phyloP scores from a whole-genome alignment of 2,888 invertebrate species.

The Platycheirus rosarum region DNA sequence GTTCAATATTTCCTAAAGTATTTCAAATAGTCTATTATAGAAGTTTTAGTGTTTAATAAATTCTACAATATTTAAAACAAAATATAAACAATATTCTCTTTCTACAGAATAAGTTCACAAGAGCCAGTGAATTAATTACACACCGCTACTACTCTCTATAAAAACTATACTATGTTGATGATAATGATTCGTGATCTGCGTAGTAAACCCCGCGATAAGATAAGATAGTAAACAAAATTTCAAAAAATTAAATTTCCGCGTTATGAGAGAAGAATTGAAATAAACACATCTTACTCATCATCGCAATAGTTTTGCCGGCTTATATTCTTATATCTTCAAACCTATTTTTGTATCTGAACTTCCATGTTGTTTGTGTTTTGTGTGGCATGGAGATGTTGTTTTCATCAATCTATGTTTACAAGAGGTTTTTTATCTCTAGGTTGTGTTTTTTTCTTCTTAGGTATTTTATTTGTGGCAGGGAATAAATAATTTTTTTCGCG shows the following conservation, averaged over 20 bases:
- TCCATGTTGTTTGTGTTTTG: conserved; percentile 11
- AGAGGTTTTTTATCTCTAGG: conserved; percentile 20
- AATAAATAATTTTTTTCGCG: not conserved
- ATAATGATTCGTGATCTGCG: conserved; percentile 59
- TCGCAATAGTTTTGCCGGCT: conserved; percentile 28
- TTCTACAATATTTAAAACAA: too few relatives aligned
- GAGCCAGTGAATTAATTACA: too few relatives aligned
- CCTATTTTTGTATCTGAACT: conserved; percentile 19
- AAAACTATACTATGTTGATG: too few relatives aligned
- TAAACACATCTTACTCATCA: conserved; percentile 21
- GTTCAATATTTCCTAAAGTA: too few relatives aligned
- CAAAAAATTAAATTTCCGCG: conserved; percentile 44
- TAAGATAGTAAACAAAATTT: conserved; percentile 46
- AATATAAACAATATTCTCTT: too few relatives aligned
- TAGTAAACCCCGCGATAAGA: conserved; percentile 59
- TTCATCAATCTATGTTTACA: conserved; percentile 57
- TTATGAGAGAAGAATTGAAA: conserved; percentile 13
- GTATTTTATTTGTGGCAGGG: not conserved
- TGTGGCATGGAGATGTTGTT: conserved; percentile 19
- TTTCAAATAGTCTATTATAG: too few relatives aligned
- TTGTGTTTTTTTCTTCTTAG: not conserved
- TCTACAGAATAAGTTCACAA: too few relatives aligned
- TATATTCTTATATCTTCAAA: conserved; percentile 6
- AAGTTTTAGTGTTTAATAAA: too few relatives aligned
- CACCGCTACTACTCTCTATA: too few relatives aligned